Evolutionary conservation across 2,888 invertebrate species (phyloP), one percentile per base, ranked within the genome.

Genomic region (Empis stercorea): DNA sequence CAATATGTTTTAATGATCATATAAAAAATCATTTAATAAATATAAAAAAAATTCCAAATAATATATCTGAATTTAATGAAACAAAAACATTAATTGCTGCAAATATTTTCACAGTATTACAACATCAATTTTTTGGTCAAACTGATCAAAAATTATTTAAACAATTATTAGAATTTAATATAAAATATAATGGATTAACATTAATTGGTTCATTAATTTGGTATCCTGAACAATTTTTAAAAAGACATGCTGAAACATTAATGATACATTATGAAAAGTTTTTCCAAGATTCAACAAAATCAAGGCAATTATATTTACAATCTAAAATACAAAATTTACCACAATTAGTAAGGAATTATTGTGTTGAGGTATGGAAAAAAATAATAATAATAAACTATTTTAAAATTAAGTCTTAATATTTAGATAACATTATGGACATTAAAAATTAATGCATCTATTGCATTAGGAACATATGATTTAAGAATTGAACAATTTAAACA

Each of bases 151-250:
- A 85, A 65, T 64, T 80, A 40, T 76, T 87, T 45, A 84, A 81
- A 64, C 71, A 76, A 45, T 63, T 91, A 27, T 72, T 81, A 56
- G 92, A 93, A 56, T 64, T 82, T 5, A 84, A 89, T 64, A 79
- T 77, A 61, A 89, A 86, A 78, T 76, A 85, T 40, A 84, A 85
- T 54, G 84, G 84, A 30, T 80, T 92, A 48, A 81, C 83, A 41
- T 68, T 96, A 30, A 74, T 79, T 48, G 91, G 88, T 2, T 86
- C 86, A 60, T 74, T 85, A 14, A 66, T 88, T 46, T 95, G 92
- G 91, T 80, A 84, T 59, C 88, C 94, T 0, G 85, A 84, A 62
- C 76, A 79, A 56, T 95, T 94, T 68, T 72, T 95, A 4, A 68
- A 74, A 41, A 76, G 76, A 55, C 76, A 79, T 64, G 70, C 78